phyloP scores from a whole-genome alignment of 2,888 invertebrate species.

The Epirrhoe alternata region DNA sequence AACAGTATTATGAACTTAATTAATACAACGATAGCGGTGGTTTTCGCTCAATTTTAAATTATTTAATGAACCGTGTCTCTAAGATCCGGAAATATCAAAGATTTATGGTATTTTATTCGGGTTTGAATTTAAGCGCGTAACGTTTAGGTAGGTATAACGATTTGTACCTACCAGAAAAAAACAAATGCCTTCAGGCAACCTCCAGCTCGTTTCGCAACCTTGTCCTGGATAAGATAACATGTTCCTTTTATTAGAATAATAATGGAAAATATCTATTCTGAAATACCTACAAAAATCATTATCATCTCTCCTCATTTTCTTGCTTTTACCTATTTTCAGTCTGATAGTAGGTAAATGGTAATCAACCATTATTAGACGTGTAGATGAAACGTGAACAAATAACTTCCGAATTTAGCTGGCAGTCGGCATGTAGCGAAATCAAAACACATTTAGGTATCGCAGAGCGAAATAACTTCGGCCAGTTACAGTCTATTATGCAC shows the following conservation, averaged over 20 bases:
- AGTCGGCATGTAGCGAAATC: constrained; percentile 9
- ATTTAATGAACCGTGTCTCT: constrained; percentile 2
- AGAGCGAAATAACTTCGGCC: constrained; percentile 20
- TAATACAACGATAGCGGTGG: constrained; percentile 30
- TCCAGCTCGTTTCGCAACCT: too few relatives aligned
- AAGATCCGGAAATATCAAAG: background rate
- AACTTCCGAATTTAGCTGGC: constrained; percentile 14
- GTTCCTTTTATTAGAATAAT: too few relatives aligned
- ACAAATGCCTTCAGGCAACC: too few relatives aligned
- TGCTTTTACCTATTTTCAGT: too few relatives aligned
- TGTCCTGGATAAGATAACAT: too few relatives aligned
- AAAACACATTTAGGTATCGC: constrained; percentile 26
- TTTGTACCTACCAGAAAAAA: too few relatives aligned
- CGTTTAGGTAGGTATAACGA: too few relatives aligned
- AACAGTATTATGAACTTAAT: constrained; percentile 51
- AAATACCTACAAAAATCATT: background rate
- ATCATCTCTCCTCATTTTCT: too few relatives aligned
- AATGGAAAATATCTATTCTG: too few relatives aligned
- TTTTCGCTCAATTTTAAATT: constrained; percentile 25
- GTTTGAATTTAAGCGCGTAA: background rate
- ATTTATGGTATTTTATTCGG: background rate
- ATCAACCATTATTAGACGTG: background rate
- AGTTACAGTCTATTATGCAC: constrained; percentile 23
- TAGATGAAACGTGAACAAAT: background rate
- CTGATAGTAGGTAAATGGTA: background rate